Percentiles rank a stretch among this genome's conserved stretches.
These are phyloP conservation scores for Actenoides lindsayi DNA, from an alignment of 2,113 vertebrate species.

Conservation along the genomic window DNA sequence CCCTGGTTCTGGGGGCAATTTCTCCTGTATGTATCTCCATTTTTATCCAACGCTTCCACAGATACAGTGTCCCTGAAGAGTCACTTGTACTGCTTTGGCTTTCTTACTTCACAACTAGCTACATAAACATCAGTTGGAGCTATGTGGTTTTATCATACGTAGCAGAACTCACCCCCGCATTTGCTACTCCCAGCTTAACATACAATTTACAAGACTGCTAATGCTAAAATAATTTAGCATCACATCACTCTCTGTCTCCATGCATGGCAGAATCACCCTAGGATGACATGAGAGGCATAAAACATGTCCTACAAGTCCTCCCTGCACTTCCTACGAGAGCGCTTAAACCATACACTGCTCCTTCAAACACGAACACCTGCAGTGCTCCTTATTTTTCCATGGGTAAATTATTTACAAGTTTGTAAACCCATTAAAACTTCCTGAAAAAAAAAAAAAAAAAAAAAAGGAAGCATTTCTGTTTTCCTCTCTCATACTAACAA, in stretches of 20 bases:
- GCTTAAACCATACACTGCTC: neutral
- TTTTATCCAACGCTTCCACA: neutral
- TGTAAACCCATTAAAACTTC: constrained; percentile 12
- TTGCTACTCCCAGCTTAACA: constrained; percentile 22
- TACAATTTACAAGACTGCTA: neutral
- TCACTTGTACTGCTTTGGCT: neutral
- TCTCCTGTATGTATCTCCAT: neutral
- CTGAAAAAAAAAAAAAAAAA: constrained; percentile 1
- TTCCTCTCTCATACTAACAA: neutral
- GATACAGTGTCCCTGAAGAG: neutral
- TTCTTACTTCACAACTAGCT: neutral
- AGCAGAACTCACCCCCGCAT: neutral
- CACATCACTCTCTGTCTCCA: neutral
- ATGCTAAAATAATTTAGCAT: constrained; percentile 2
- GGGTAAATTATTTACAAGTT: constrained; percentile 35
- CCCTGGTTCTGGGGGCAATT: neutral
- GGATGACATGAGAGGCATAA: neutral
- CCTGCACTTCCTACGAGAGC: neutral
- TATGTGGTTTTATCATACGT: neutral
- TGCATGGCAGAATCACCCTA: neutral
- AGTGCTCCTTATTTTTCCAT: neutral
- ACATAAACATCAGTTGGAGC: neutral
- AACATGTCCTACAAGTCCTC: neutral
- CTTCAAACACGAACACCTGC: neutral
- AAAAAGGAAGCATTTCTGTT: neutral